phyloP scores from a whole-genome alignment of 2,797 vertebrate species.

The Vireo griseus region DNA sequence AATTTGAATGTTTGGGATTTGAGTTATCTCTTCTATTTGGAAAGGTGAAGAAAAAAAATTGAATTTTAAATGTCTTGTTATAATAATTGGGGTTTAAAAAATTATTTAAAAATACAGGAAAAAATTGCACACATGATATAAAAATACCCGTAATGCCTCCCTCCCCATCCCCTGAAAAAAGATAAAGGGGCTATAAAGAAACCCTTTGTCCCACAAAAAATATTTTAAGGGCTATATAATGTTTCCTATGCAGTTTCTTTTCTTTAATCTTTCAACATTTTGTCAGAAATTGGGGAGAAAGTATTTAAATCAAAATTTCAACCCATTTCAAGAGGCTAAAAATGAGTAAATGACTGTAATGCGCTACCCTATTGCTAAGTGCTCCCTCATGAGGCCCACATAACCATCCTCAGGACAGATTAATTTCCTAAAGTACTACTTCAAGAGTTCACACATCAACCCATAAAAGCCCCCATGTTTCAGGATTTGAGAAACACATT shows the following conservation, averaged over 20 bases:
- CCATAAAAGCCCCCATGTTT: background rate
- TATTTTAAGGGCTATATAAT: background rate
- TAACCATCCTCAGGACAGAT: background rate
- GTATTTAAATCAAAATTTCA: background rate
- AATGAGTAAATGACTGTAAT: background rate
- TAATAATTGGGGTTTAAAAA: background rate
- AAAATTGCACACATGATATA: background rate
- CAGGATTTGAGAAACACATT: background rate
- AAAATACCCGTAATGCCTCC: background rate
- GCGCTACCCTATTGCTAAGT: background rate
- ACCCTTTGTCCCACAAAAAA: rapidly evolving
- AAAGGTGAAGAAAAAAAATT: background rate
- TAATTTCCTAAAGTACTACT: background rate
- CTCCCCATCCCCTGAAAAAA: background rate
- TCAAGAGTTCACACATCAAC: background rate
- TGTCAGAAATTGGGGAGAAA: background rate
- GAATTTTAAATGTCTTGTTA: background rate
- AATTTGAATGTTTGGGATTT: background rate
- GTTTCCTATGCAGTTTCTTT: background rate
- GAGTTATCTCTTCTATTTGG: background rate
- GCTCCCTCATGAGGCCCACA: background rate
- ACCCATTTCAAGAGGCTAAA: background rate
- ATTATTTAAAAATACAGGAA: background rate
- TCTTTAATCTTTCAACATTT: background rate
- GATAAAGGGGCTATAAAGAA: background rate